Evolutionary conservation across 1,140 invertebrate species (phyloP), one percentile per base, ranked within the genome.

Genomic region (Lysiphlebus fabarum): DNA sequence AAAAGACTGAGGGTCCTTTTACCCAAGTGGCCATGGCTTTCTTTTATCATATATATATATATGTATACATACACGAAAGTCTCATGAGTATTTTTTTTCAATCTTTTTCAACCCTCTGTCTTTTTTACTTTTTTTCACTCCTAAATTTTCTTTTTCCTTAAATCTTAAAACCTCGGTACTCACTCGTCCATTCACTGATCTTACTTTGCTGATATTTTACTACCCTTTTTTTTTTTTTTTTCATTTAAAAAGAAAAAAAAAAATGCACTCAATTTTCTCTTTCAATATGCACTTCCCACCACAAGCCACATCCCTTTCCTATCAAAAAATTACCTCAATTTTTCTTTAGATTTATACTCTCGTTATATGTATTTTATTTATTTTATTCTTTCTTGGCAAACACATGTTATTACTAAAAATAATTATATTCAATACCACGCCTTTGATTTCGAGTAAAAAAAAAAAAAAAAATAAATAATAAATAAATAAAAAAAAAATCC

Each of bases 11-110:
- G 67, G 68, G 66, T 68, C 56, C 65, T 63, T 57, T 67, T 69
- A 67, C 68, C 69, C 62, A 63, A 75, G 73, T 73, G 62, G 69
- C 67, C 66, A 66, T 69, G 69, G 65, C 57, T 75, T 26, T 26
- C 70, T 70, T 71, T 65, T 69, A 66, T 65, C 62, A 54, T 69
- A 26, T 26, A 26, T n/a, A n/a, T n/a, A n/a, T n/a, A n/a, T n/a
- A n/a, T n/a, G n/a, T n/a, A n/a, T n/a, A n/a, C n/a, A n/a, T 26
- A 26, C 17, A 73, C 70, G 67, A n/a, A n/a, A 74, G 67, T 73
- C 73, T 67, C 74, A 66, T 65, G 73, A 70, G 74, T 58, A 68
- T 63, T 65, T 65, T 62, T 50, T 62, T 63, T 65, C 47, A 45
- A 50, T 59, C 48, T 43, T 49, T 47, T 45, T 45, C 36, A 7